Evolutionary conservation across 2,888 invertebrate species (phyloP).

Genomic region (Cataglyphis cursor): DNA sequence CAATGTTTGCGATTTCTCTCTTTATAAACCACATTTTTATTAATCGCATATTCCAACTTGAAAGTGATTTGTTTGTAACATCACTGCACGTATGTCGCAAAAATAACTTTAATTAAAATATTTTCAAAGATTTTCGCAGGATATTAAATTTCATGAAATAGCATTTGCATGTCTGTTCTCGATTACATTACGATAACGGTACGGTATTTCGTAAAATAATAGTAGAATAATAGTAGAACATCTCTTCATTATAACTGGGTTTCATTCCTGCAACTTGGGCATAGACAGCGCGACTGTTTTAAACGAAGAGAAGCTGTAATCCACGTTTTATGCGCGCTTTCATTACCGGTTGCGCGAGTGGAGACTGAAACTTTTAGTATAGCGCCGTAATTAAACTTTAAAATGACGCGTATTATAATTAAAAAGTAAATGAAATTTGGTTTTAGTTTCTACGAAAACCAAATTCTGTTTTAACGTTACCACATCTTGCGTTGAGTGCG

Average conservation of each 20-base stretch:
- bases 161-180: neutral
- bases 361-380: neutral
- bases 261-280: conserved; percentile 39
- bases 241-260: neutral
- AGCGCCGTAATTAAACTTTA: conserved; percentile 52
- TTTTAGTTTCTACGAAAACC: neutral
- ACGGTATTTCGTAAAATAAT: conserved; percentile 5
- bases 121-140: neutral
- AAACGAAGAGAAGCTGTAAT: conserved; percentile 29
- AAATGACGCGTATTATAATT: conserved; percentile 35
- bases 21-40: neutral
- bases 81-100: neutral
- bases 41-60: neutral
- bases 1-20: neutral
- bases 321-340: conserved; percentile 42
- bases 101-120: conserved; percentile 10
- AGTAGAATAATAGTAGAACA: neutral
- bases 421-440: neutral
- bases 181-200: conserved; percentile 2
- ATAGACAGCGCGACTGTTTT: conserved; percentile 8
- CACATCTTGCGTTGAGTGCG: neutral
- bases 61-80: neutral
- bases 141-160: conserved; percentile 33
- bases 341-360: conserved; percentile 9
- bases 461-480: neutral